Evolutionary conservation across 2,113 vertebrate species (phyloP).

Genomic region (Thryonomys swinderianus): DNA sequence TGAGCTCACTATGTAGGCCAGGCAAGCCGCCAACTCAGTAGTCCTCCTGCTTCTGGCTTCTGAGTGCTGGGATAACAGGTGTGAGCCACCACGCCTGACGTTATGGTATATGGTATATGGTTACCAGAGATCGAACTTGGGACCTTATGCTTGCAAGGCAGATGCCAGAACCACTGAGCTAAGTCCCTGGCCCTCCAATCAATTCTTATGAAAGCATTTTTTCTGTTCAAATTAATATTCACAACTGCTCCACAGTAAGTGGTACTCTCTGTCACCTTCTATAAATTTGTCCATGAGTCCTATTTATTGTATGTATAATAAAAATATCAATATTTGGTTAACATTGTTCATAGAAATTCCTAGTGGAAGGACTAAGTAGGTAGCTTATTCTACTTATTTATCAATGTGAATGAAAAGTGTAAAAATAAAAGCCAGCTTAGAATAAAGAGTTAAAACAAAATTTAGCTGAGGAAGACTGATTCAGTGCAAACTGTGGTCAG

Average conservation of each 20-base stretch:
- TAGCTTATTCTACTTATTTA: neutral
- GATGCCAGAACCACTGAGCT: no score
- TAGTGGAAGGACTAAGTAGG: neutral
- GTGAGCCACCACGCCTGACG: no score
- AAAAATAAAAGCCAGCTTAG: slow-evolving; percentile 37
- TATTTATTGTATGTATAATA: neutral
- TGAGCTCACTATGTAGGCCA: no score
- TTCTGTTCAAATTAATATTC: slow-evolving; percentile 31
- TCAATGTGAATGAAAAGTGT: neutral
- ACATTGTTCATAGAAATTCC: slow-evolving; percentile 37
- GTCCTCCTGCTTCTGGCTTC: no score
- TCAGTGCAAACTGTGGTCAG: slow-evolving; percentile 69
- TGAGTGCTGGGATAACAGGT: no score
- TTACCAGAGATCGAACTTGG: no score
- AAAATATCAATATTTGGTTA: neutral
- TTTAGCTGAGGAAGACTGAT: slow-evolving; percentile 75
- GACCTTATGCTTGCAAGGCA: no score
- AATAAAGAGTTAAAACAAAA: slow-evolving; percentile 37
- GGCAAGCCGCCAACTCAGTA: no score
- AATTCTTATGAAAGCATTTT: slow-evolving; percentile 41
- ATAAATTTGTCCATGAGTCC: neutral
- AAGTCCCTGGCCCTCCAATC: no score
- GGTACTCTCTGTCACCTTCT: neutral
- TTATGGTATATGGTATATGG: no score
- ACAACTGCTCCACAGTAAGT: neutral